These are phyloP conservation scores for Marronus borbonicus DNA, from an alignment of 2,888 invertebrate species.

Conservation along the genomic window DNA sequence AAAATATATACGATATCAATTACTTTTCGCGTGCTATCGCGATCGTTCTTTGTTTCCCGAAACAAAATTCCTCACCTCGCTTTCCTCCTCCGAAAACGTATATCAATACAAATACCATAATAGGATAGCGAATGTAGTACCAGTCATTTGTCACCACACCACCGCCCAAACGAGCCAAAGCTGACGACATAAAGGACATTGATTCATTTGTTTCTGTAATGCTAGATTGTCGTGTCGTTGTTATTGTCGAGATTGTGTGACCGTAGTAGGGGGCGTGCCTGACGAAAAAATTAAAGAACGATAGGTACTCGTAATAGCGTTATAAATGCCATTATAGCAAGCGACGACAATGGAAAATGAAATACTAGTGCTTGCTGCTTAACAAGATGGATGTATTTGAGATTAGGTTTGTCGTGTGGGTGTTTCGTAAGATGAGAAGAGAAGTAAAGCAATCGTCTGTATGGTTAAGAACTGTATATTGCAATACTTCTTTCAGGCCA, in stretches of 20 bases:
- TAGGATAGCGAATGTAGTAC: background rate
- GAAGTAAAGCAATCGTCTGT: too few species aligned
- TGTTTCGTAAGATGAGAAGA: background rate
- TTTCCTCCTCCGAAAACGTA: too few species aligned
- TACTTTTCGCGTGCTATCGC: background rate
- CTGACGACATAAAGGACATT: constrained; percentile 23
- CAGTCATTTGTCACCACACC: constrained; percentile 22
- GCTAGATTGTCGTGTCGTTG: constrained; percentile 4
- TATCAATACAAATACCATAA: background rate
- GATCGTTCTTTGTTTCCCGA: constrained; percentile 1
- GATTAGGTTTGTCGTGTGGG: constrained; percentile 2
- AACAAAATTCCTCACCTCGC: background rate
- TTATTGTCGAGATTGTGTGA: background rate
- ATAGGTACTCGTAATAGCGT: background rate
- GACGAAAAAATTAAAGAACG: constrained; percentile 10
- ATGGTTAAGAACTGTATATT: too few species aligned
- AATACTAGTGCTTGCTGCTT: background rate
- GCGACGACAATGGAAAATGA: background rate
- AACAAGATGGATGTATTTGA: background rate
- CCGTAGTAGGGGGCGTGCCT: constrained; percentile 1
- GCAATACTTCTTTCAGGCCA: too few species aligned
- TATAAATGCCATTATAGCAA: background rate
- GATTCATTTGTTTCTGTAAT: constrained; percentile 46
- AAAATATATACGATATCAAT: background rate
- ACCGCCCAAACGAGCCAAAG: background rate